A percentile compares a stretch with the other conserved stretches of the same genome.
Conservation (phyloP, 1,140 invertebrate genomes). For the Eriocheir sinensis region DNA sequence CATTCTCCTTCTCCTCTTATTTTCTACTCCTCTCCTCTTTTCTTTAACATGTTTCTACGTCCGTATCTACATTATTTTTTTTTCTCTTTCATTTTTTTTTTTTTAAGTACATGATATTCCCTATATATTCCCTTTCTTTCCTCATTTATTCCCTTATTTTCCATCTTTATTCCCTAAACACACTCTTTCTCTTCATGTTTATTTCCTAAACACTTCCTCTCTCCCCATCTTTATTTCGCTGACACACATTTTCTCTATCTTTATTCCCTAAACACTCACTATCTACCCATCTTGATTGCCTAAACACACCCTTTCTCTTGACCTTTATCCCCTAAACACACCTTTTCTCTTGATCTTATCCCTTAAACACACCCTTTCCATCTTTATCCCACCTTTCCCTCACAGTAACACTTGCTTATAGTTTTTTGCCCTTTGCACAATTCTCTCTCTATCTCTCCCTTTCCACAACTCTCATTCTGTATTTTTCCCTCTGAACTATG, state of each 20-base stretch:
- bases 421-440: neutral
- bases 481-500: too few species aligned
- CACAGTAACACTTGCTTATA: neutral
- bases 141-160: too few species aligned
- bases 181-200: neutral
- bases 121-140: neutral
- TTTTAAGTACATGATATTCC: too few species aligned
- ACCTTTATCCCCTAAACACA: neutral
- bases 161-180: neutral
- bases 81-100: too few species aligned
- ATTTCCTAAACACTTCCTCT: neutral
- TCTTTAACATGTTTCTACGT: neutral
- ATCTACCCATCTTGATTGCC: too few species aligned
- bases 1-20: neutral
- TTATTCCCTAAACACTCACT: too few species aligned
- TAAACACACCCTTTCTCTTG: too few species aligned
- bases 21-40: neutral
- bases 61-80: too few species aligned
- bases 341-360: neutral
- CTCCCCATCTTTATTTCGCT: neutral
- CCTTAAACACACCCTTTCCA: neutral
- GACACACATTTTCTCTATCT: slow-evolving; percentile 6
- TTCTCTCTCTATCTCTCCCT: neutral
- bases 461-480: neutral
- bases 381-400: neutral